Evolutionary conservation across 2,888 invertebrate species (phyloP).

Genomic region (Adelphocoris suturalis): DNA sequence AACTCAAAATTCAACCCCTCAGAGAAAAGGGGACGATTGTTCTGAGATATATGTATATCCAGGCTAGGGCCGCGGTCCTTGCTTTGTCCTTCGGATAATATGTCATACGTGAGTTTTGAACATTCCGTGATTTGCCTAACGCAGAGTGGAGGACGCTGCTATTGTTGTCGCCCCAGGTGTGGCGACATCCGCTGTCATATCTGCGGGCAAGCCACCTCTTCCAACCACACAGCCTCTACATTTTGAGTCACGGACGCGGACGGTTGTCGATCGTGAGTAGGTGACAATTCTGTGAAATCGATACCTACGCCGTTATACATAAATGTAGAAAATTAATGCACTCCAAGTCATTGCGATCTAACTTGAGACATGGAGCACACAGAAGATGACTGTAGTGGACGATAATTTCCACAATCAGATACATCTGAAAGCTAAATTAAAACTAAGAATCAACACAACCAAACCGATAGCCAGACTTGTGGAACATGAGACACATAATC

Average conservation of each 20-base stretch:
- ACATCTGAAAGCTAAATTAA: too few relatives aligned
- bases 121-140: constrained; percentile 54
- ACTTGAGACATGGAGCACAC: too few relatives aligned
- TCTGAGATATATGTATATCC: not conserved
- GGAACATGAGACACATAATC: too few relatives aligned
- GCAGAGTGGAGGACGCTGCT: constrained; percentile 22
- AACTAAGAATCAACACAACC: too few relatives aligned
- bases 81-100: constrained; percentile 43
- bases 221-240: not conserved
- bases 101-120: constrained; percentile 36
- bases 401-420: too few relatives aligned
- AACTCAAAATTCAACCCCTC: not conserved
- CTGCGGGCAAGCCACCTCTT: constrained; percentile 11
- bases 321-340: too few relatives aligned
- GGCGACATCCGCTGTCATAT: constrained; percentile 16
- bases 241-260: not conserved
- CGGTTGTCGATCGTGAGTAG: not conserved
- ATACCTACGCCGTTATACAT: too few relatives aligned
- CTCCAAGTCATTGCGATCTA: too few relatives aligned
- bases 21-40: not conserved
- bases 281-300: too few relatives aligned
- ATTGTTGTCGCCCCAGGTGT: constrained; percentile 28
- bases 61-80: not conserved
- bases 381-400: too few relatives aligned
- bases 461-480: too few relatives aligned